A percentile compares a stretch with the other conserved stretches of the same genome.
These are phyloP conservation scores for Polydrusus cervinus DNA, from an alignment of 2,888 invertebrate genomes.

Conservation along the genomic window DNA sequence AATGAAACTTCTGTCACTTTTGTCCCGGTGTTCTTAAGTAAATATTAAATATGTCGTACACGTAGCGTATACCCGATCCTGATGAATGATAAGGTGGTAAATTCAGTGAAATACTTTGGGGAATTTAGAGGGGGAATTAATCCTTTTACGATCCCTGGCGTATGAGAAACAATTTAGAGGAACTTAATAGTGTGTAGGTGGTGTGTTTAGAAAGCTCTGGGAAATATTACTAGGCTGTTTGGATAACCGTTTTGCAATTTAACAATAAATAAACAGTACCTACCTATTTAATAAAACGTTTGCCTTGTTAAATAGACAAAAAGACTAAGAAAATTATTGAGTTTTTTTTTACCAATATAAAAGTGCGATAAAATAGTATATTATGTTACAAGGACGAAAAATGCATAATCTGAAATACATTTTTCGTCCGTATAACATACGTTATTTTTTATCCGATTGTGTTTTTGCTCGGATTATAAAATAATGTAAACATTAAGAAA, in stretches of 20 bases:
- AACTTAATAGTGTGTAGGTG: slow-evolving; percentile 43
- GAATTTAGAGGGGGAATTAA: slow-evolving; percentile 49
- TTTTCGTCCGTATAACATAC: too few relatives aligned
- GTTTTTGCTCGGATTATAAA: too few relatives aligned
- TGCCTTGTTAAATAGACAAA: too few relatives aligned
- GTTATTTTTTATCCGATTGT: too few relatives aligned
- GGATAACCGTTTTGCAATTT: background rate
- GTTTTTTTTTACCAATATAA: too few relatives aligned
- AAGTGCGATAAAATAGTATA: too few relatives aligned
- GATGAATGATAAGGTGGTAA: slow-evolving; percentile 57
- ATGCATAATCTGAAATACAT: too few relatives aligned
- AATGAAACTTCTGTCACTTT: slow-evolving; percentile 62
- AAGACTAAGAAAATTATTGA: too few relatives aligned
- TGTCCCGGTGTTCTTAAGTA: slow-evolving; percentile 57
- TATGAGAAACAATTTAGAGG: slow-evolving; percentile 44
- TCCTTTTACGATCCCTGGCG: slow-evolving; percentile 46
- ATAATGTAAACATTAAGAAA: too few relatives aligned
- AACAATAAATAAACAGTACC: too few relatives aligned
- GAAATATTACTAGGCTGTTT: slow-evolving; percentile 10
- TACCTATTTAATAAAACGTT: too few relatives aligned
- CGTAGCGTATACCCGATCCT: slow-evolving; percentile 50
- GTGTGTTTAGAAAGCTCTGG: slow-evolving; percentile 26
- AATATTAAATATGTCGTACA: slow-evolving; percentile 57
- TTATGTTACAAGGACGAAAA: too few relatives aligned
- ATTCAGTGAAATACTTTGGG: slow-evolving; percentile 51